phyloP scores from a whole-genome alignment of 1,140 invertebrate species.

The Choristoneura fumiferana region DNA sequence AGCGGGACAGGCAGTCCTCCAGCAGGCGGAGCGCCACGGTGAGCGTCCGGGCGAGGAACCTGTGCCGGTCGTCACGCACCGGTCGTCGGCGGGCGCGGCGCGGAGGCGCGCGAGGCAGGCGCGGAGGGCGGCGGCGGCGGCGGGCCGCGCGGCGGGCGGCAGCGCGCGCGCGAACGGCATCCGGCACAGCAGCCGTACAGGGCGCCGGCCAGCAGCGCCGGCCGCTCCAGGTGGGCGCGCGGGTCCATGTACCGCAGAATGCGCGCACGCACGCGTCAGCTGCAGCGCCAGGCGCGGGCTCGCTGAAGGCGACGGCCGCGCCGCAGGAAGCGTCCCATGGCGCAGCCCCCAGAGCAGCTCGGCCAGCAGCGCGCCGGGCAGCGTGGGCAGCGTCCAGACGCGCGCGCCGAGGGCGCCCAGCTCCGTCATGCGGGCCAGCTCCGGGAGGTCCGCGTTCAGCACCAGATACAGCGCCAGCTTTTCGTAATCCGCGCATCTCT shows the following conservation, averaged over 20 bases:
- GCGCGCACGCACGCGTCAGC: constrained; percentile 45
- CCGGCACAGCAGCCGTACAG: constrained; percentile 50
- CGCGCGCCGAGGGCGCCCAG: constrained; percentile 49
- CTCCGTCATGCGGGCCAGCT: constrained; percentile 49
- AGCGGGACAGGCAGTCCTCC: constrained; percentile 44
- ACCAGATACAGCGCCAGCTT: constrained; percentile 61
- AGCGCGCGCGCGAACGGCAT: constrained; percentile 34
- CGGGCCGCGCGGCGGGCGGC: too few relatives aligned
- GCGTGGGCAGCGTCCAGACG: constrained; percentile 57
- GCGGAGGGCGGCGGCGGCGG: too few relatives aligned
- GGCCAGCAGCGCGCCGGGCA: constrained; percentile 58
- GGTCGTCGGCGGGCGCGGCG: too few relatives aligned
- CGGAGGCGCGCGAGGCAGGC: too few relatives aligned
- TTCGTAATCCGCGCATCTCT: constrained; percentile 30
- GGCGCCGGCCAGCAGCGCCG: constrained; percentile 38
- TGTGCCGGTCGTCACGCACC: constrained; percentile 55
- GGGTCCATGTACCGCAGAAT: constrained; percentile 59
- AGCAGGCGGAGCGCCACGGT: constrained; percentile 39
- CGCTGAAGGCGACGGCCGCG: constrained; percentile 52
- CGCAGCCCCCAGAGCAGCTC: constrained; percentile 60
- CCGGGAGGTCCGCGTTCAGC: constrained; percentile 52
- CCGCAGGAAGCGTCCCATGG: constrained; percentile 55
- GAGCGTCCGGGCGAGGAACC: constrained; percentile 49
- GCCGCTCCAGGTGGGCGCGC: constrained; percentile 44
- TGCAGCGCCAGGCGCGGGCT: constrained; percentile 47